A percentile compares a stretch with the other conserved stretches of the same genome.
Conservation (phyloP, 1,140 invertebrate species). For the Drosophila elegans region DNA sequence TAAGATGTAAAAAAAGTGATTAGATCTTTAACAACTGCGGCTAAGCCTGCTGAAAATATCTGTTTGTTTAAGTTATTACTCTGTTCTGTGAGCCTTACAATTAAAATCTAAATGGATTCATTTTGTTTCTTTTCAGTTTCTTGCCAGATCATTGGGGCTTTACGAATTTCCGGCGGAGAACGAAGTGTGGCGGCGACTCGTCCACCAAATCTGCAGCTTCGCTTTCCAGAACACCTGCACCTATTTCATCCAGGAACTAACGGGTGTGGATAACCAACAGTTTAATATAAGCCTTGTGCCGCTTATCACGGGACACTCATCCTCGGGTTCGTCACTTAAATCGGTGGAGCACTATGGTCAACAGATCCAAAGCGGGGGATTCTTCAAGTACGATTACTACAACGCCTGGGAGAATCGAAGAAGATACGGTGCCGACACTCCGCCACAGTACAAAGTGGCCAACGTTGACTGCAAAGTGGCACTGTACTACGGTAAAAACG, state of each 20-base stretch:
- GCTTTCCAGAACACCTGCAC: slow-evolving; percentile 84
- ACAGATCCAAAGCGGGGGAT: slow-evolving; percentile 48
- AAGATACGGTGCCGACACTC: slow-evolving; percentile 19
- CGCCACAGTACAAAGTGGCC: slow-evolving; percentile 57
- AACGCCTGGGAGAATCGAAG: slow-evolving; percentile 25
- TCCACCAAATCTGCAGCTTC: slow-evolving; percentile 44
- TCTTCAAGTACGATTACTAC: slow-evolving; percentile 49
- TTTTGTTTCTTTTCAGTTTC: neutral
- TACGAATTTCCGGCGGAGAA: slow-evolving; percentile 58
- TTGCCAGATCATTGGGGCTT: slow-evolving; percentile 42
- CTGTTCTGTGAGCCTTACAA: no score
- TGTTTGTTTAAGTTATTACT: no score
- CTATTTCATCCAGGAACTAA: slow-evolving; percentile 86
- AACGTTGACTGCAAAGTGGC: slow-evolving; percentile 65
- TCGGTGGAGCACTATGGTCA: slow-evolving; percentile 45
- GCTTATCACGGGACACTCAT: slow-evolving; percentile 26
- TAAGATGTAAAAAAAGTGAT: no score
- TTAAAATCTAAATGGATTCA: neutral
- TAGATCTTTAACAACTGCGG: no score
- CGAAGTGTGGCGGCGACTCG: slow-evolving; percentile 48
- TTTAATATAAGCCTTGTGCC: slow-evolving; percentile 74
- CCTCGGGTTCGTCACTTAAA: slow-evolving; percentile 50
- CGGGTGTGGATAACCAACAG: slow-evolving; percentile 86
- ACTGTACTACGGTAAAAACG: slow-evolving; percentile 59
- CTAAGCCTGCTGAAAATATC: no score